These are phyloP conservation scores for Chirona hameri DNA, from an alignment of 2,888 invertebrate species.

Conservation along the genomic window DNA sequence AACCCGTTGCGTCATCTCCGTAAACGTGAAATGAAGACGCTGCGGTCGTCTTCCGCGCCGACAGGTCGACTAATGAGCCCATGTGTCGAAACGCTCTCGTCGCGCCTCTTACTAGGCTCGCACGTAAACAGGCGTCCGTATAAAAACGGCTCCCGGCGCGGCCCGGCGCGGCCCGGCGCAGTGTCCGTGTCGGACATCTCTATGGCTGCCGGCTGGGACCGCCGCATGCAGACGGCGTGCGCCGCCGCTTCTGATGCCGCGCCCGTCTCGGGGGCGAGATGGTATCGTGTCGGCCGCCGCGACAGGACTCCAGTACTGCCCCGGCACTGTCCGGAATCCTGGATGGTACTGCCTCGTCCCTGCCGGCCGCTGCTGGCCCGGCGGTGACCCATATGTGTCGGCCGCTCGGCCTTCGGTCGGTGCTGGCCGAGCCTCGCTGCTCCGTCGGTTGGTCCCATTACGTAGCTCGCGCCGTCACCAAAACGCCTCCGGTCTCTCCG, in stretches of 20 bases:
- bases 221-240: background rate
- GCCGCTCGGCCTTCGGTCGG: background rate
- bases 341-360: too few species aligned
- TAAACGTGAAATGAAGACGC: background rate
- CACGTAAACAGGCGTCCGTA: background rate
- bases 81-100: background rate
- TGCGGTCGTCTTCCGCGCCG: background rate
- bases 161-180: too few species aligned
- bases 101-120: background rate
- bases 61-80: background rate
- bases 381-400: background rate
- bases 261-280: background rate
- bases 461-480: too few species aligned
- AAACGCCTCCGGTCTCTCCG: too few species aligned
- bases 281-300: background rate
- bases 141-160: background rate
- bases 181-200: background rate
- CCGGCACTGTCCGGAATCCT: too few species aligned
- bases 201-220: background rate
- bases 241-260: background rate
- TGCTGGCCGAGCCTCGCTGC: background rate
- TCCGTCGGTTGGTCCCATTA: too few species aligned
- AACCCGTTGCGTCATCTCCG: background rate
- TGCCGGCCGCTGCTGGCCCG: background rate
- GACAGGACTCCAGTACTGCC: too few species aligned